phyloP scores from a whole-genome alignment of 2,113 vertebrate genomes.

The Paedocypris sp. region DNA sequence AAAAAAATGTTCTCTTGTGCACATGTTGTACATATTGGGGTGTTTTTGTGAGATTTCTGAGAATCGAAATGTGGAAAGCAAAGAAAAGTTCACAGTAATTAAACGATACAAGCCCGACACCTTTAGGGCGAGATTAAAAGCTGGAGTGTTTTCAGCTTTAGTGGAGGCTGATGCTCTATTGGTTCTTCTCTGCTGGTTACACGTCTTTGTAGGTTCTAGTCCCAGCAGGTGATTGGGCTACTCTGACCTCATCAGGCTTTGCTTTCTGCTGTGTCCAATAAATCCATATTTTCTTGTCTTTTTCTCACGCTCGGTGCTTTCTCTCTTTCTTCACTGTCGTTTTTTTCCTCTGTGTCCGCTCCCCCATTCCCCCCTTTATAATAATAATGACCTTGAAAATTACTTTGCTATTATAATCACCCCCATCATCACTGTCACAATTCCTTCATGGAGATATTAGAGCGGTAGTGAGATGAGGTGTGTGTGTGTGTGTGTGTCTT shows the following conservation, averaged over 20 bases:
- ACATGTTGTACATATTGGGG: no score
- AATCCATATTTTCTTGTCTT: background rate
- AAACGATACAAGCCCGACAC: no score
- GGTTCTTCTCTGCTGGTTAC: background rate
- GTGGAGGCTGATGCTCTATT: no score
- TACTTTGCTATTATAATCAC: conserved; percentile 26
- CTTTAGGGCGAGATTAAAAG: no score
- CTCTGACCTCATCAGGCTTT: background rate
- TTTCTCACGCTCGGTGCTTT: background rate
- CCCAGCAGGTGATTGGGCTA: background rate
- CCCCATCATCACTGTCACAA: background rate
- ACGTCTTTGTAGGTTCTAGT: background rate
- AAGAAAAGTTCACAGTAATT: no score
- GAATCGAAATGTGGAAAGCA: no score
- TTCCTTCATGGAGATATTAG: conserved; percentile 13
- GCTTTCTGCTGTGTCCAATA: background rate
- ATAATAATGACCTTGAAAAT: conserved; percentile 33
- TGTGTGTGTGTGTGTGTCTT: conserved; percentile 6
- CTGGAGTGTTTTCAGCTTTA: no score
- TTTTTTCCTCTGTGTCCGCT: background rate
- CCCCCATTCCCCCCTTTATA: background rate
- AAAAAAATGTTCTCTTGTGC: no score
- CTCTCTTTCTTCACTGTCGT: background rate
- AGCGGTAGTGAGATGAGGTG: conserved; percentile 5
- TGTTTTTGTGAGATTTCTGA: no score